These are phyloP conservation scores for Aphodius granarius DNA, from an alignment of 2,888 invertebrate genomes.

Conservation along the genomic window DNA sequence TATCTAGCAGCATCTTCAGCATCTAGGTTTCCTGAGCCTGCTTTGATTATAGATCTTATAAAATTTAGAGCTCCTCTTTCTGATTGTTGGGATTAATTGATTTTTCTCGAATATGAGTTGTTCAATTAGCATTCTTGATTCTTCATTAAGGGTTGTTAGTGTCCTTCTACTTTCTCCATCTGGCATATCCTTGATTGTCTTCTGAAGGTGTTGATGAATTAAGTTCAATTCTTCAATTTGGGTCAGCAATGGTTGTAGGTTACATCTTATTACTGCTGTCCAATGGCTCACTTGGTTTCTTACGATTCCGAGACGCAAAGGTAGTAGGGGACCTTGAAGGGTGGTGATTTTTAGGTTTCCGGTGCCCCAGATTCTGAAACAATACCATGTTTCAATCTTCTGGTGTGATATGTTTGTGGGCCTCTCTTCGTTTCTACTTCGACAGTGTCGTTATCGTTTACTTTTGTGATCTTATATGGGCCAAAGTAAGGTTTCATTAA, in stretches of 20 bases:
- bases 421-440: conserved; percentile 1
- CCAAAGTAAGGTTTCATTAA: conserved; percentile 12
- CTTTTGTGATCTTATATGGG: conserved; percentile 5
- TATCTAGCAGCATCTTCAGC: conserved; percentile 3
- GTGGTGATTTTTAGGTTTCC: background rate
- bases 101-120: background rate
- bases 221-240: background rate
- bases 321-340: background rate
- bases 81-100: background rate
- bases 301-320: conserved; percentile 3
- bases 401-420: background rate
- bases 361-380: conserved; percentile 9
- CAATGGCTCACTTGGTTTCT: conserved; percentile 7
- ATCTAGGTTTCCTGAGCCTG: conserved; percentile 9
- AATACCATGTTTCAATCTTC: conserved; percentile 5
- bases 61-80: conserved; percentile 15
- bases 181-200: background rate
- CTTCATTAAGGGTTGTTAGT: background rate
- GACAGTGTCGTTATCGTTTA: background rate
- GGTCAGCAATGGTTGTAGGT: background rate
- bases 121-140: background rate
- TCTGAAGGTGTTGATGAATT: background rate
- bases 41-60: conserved; percentile 7
- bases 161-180: background rate
- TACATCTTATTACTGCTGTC: conserved; percentile 5